Evolutionary conservation across 2,113 vertebrate species (phyloP), one percentile per base, ranked within the genome.

Genomic region (Leptobrachium leishanense): DNA sequence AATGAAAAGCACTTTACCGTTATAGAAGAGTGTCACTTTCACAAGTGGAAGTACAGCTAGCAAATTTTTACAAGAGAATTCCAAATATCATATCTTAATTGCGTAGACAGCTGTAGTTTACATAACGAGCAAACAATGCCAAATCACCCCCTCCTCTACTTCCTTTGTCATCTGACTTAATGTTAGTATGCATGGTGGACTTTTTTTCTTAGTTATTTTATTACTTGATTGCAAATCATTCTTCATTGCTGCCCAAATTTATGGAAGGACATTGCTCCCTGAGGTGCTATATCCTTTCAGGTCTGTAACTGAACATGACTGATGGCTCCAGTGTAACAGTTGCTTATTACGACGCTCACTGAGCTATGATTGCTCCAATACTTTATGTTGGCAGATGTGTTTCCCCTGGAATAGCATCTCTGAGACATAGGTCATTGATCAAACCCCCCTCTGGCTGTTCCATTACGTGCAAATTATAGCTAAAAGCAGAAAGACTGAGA

Each of bases 301-400:
- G 91, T 94, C 92, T 94, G 92, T 94, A 94, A 94, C 92, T 92
- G 91, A 93, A 93, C 92, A 92, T 93, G 92, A 93, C 90, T 92
- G 93, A 93, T 93, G 90, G 90, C 83, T 88, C 89, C 89, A 91
- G 90, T 91, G 92, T 94, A 93, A 93, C 92, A 94, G 93, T 94
- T 94, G 93, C 93, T 95, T 93, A 94, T 94, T 95, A 94, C 84
- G 75, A 89, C 83, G 83, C 92, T 94, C 92, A 93, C 91, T 92
- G 91, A 93, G 91, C 93, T 93, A 92, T 93, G 93, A 95, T 95
- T 94, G 93, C 93, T 91, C 90, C 92, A 93, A 94, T 94, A 92
- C 93, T 95, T 94, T 93, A 94, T 94, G 93, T 92, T 95, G 93
- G 93, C 93, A 95, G 94, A 94, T 94, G 94, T 93, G 94, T 93